These are phyloP conservation scores for Cremastinae sp. DNA, from an alignment of 2,888 invertebrate genomes.

Conservation along the genomic window DNA sequence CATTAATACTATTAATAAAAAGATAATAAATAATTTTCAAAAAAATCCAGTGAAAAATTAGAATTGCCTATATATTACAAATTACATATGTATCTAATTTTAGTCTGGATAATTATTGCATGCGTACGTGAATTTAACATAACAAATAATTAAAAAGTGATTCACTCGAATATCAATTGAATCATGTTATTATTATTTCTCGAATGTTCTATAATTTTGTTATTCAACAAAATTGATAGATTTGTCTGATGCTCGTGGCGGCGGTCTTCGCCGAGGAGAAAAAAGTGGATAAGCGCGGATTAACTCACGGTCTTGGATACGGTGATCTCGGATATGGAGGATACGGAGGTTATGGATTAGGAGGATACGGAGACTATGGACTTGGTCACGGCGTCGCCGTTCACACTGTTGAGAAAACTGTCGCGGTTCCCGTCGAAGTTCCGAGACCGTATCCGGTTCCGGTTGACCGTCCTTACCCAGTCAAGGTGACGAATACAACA, in stretches of 20 bases:
- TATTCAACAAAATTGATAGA: constrained; percentile 70
- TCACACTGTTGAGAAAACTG: constrained; percentile 79
- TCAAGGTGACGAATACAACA: no score
- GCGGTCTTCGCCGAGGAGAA: constrained; percentile 77
- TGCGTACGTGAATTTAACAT: no score
- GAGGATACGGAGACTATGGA: constrained; percentile 63
- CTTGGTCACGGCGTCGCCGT: constrained; percentile 68
- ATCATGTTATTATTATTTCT: no score
- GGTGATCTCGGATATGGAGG: constrained; percentile 62
- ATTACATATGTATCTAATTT: no score
- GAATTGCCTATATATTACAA: no score
- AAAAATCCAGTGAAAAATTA: no score
- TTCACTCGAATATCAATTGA: no score
- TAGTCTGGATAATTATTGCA: no score
- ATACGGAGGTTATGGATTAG: constrained; percentile 59
- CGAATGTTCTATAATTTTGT: no score
- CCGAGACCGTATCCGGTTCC: constrained; percentile 81
- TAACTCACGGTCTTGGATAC: constrained; percentile 69
- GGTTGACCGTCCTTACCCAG: constrained; percentile 81
- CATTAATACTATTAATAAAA: no score
- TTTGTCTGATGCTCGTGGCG: constrained; percentile 79
- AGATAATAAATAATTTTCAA: no score
- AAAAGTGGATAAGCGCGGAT: constrained; percentile 75
- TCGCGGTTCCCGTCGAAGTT: constrained; percentile 80
- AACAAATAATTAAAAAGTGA: no score